Conservation (phyloP, 2,113 vertebrate species). For the Nibea albiflora region DNA sequence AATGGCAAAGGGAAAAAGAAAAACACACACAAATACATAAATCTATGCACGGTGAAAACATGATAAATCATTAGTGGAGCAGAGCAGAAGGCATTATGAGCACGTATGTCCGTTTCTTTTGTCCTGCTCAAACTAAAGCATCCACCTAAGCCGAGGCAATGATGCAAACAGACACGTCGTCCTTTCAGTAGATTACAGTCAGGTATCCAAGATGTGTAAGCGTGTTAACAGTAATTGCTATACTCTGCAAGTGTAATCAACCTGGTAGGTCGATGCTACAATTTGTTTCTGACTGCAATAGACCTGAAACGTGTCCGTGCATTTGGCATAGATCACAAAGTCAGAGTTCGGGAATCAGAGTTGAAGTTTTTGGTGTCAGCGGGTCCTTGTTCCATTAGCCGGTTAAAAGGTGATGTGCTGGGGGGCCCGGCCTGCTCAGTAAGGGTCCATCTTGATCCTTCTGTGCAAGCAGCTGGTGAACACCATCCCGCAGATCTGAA, state of each 20-base stretch:
- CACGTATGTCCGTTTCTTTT: not conserved
- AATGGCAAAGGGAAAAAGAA: too few relatives aligned
- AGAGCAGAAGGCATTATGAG: conserved; percentile 2
- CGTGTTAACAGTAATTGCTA: not conserved
- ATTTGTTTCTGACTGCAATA: conserved; percentile 4
- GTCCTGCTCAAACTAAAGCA: conserved; percentile 27
- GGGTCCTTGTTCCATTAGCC: conserved; percentile 25
- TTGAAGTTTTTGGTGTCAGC: conserved; percentile 21
- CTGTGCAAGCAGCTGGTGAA: conserved; percentile 87
- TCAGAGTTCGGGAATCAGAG: conserved; percentile 32
- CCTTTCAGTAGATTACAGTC: not conserved
- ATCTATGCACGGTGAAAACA: conserved; percentile 21
- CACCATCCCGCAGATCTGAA: conserved; percentile 88
- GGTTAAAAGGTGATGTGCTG: conserved; percentile 5
- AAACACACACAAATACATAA: not conserved
- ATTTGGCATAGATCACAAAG: not conserved
- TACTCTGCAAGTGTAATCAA: not conserved
- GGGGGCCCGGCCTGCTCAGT: conserved; percentile 63
- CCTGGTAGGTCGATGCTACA: not conserved
- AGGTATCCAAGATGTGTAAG: not conserved
- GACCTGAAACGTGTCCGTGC: not conserved
- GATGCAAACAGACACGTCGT: not conserved
- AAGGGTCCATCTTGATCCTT: conserved; percentile 84
- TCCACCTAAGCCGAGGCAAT: conserved; percentile 38
- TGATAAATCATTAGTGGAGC: not conserved